Evolutionary conservation across 2,797 vertebrate species (phyloP).

Genomic region (Sebastes glaucus): DNA sequence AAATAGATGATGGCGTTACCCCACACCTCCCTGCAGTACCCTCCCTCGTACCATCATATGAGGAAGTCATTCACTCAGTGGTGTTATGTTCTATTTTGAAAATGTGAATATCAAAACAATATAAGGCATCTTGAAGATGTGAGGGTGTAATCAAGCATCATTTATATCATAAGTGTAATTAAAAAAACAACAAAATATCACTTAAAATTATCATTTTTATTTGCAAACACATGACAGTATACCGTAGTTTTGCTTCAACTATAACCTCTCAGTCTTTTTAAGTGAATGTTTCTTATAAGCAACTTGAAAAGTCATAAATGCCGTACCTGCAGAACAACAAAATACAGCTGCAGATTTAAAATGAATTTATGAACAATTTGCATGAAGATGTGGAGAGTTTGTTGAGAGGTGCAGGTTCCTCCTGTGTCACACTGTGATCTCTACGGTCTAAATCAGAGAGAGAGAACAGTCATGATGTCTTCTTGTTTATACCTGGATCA

Average conservation of each 20-base stretch:
- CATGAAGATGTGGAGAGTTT: neutral
- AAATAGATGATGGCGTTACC: slow-evolving; percentile 63
- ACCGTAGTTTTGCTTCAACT: slow-evolving; percentile 8
- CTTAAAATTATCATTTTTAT: slow-evolving; percentile 1
- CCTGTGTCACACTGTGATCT: slow-evolving; percentile 41
- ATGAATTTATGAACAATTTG: neutral
- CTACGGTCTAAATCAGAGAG: slow-evolving; percentile 49
- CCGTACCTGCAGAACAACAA: neutral
- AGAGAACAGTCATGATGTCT: neutral
- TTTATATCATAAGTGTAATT: neutral
- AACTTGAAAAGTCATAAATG: neutral
- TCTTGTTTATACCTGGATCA: neutral
- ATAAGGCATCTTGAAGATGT: neutral
- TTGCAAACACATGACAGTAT: slow-evolving; percentile 19
- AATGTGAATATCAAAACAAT: neutral
- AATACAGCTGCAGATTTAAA: neutral
- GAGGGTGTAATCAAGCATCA: neutral
- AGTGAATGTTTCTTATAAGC: neutral
- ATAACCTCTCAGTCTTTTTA: neutral
- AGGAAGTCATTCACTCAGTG: neutral
- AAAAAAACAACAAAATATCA: neutral
- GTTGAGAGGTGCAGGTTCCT: neutral
- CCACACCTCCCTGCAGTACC: slow-evolving; percentile 18
- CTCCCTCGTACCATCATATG: neutral
- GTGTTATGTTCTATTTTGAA: neutral